Conservation (phyloP, 1,140 invertebrate genomes). For the Ceratoteleas bidentatus region DNA sequence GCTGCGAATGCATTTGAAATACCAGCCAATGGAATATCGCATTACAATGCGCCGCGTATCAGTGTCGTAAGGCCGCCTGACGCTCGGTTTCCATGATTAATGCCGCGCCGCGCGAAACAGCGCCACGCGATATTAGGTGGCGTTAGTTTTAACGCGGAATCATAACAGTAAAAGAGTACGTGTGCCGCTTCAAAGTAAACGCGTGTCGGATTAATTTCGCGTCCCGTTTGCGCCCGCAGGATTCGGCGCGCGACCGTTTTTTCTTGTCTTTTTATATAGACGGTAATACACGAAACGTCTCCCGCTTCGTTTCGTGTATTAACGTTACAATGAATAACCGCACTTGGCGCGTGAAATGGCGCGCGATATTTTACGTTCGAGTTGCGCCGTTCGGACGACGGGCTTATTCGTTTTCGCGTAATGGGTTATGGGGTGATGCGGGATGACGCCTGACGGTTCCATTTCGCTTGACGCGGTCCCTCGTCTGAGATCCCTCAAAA, state of each 20-base stretch:
- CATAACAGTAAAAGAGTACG: conserved; percentile 18
- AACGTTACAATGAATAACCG: conserved; percentile 37
- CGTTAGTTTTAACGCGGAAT: conserved; percentile 23
- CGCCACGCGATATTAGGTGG: conserved; percentile 16
- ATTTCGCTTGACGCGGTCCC: conserved; percentile 54
- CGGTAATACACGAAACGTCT: too few relatives aligned
- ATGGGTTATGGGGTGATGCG: conserved; percentile 61
- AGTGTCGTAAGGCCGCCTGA: conserved; percentile 24
- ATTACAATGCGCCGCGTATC: conserved; percentile 35
- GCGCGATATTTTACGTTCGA: conserved; percentile 38
- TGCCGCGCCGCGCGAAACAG: conserved; percentile 19
- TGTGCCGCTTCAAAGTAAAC: neutral
- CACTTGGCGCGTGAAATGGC: conserved; percentile 36
- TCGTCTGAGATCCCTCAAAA: conserved; percentile 46
- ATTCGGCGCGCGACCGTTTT: neutral
- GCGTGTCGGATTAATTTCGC: conserved; percentile 4
- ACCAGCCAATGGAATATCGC: conserved; percentile 33
- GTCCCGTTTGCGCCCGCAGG: neutral
- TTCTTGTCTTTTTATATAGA: too few relatives aligned
- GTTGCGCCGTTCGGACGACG: conserved; percentile 37
- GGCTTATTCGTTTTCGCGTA: conserved; percentile 61
- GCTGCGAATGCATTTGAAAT: conserved; percentile 34
- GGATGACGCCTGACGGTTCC: conserved; percentile 62
- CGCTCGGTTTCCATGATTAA: conserved; percentile 33
- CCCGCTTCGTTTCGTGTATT: conserved; percentile 11